A percentile compares a stretch with the other conserved stretches of the same genome.
Evolutionary conservation across 2,113 vertebrate species (phyloP).

Genomic region (Glaucidium brasilianum): DNA sequence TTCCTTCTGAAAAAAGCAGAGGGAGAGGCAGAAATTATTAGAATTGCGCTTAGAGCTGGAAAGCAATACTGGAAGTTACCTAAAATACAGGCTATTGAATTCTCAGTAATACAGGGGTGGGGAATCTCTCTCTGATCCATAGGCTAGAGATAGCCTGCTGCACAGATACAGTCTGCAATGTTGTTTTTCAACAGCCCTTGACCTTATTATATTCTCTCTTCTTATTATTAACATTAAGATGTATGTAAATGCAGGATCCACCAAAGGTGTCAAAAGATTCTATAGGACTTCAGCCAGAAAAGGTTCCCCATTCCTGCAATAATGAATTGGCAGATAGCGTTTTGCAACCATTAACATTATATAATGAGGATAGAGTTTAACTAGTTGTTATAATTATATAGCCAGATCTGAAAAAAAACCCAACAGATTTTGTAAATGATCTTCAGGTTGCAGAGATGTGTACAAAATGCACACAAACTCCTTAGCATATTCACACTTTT

Average conservation of each 20-base stretch:
- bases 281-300: constrained; percentile 15
- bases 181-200: not conserved
- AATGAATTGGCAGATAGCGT: not conserved
- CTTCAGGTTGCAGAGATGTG: not conserved
- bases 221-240: not conserved
- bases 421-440: not conserved
- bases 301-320: constrained; percentile 39
- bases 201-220: not conserved
- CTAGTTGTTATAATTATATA: not conserved
- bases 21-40: constrained; percentile 10
- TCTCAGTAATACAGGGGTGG: constrained; percentile 22
- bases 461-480: constrained; percentile 1
- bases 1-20: constrained; percentile 35
- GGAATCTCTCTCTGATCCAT: constrained; percentile 48
- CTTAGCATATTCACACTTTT: not conserved
- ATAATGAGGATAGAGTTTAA: not conserved
- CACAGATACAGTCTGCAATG: not conserved
- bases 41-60: constrained; percentile 14
- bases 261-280: not conserved
- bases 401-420: not conserved
- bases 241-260: constrained; percentile 63
- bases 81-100: not conserved
- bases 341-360: not conserved
- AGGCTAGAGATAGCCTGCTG: constrained; percentile 20
- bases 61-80: constrained; percentile 27